Percentiles rank a stretch among this genome's conserved stretches.
phyloP scores from a whole-genome alignment of 1,140 invertebrate species.

The Zophobas atratus region DNA sequence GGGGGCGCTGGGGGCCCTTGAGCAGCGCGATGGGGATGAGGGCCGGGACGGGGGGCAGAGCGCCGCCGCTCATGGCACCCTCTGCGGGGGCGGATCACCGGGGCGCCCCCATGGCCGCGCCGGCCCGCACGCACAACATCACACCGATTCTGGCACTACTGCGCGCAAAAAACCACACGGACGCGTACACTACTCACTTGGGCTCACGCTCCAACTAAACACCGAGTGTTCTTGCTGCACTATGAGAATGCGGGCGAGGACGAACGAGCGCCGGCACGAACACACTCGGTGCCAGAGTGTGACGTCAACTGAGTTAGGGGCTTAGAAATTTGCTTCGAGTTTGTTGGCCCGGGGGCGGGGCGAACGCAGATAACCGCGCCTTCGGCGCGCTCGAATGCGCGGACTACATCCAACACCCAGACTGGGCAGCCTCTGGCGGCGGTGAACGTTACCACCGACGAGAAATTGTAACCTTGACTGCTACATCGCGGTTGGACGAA shows the following conservation, averaged over 20 bases:
- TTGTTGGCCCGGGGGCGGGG: slow-evolving; percentile 60
- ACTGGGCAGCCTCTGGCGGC: slow-evolving; percentile 58
- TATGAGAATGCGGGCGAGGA: slow-evolving; percentile 61
- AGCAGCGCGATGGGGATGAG: slow-evolving; percentile 66
- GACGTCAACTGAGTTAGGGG: slow-evolving; percentile 54
- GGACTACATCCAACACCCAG: slow-evolving; percentile 52
- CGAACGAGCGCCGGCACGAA: slow-evolving; percentile 57
- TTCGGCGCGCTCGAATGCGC: slow-evolving; percentile 51
- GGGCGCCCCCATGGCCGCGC: not conserved
- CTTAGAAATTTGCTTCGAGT: slow-evolving; percentile 58
- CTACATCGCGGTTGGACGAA: slow-evolving; percentile 59
- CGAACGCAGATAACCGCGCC: slow-evolving; percentile 12
- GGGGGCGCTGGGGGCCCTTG: slow-evolving; percentile 58
- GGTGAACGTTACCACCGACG: slow-evolving; percentile 62
- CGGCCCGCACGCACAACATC: slow-evolving; percentile 6
- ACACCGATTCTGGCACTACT: not conserved
- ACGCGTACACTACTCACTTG: slow-evolving; percentile 44
- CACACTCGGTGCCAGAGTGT: slow-evolving; percentile 47
- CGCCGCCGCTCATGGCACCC: slow-evolving; percentile 63
- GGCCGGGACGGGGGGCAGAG: slow-evolving; percentile 66
- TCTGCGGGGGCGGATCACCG: slow-evolving; percentile 39
- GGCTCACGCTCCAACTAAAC: slow-evolving; percentile 54
- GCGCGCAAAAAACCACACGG: not conserved
- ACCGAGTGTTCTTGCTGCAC: slow-evolving; percentile 57
- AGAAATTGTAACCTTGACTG: slow-evolving; percentile 63